Conservation (phyloP, 2,113 vertebrate genomes). For the Redunca redunca region DNA sequence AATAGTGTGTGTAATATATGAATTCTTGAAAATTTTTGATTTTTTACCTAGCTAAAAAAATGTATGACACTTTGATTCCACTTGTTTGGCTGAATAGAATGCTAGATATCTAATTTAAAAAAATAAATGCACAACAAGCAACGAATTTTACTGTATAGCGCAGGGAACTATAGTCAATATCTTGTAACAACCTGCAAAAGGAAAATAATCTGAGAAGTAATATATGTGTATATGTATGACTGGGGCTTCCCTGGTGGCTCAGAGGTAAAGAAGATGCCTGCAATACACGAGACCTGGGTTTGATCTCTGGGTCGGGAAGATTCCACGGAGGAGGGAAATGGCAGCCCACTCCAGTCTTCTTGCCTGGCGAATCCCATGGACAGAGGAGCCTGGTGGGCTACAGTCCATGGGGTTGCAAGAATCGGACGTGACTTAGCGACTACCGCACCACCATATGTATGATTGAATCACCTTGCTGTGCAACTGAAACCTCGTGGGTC, state of each 20-base stretch:
- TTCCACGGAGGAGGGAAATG: neutral
- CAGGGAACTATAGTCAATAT: neutral
- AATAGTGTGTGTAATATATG: neutral
- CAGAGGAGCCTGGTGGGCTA: neutral
- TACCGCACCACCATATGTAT: neutral
- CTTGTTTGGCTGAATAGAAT: neutral
- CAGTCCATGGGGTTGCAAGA: neutral
- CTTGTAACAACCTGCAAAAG: neutral
- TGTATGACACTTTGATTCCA: neutral
- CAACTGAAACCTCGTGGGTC: neutral
- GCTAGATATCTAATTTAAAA: neutral
- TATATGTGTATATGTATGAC: neutral
- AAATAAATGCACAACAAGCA: neutral
- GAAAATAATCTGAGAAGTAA: neutral
- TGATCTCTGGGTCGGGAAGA: neutral
- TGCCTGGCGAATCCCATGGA: neutral
- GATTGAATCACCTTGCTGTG: accelerated
- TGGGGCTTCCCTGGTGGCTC: neutral
- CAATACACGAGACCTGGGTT: neutral
- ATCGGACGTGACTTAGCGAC: neutral
- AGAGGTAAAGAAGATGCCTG: neutral
- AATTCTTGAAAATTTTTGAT: neutral
- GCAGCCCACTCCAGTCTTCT: neutral
- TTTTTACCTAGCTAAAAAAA: neutral
- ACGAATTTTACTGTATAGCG: neutral